These are phyloP conservation scores for Tylochromis polylepis DNA, from an alignment of 2,113 vertebrate genomes.

Conservation along the genomic window DNA sequence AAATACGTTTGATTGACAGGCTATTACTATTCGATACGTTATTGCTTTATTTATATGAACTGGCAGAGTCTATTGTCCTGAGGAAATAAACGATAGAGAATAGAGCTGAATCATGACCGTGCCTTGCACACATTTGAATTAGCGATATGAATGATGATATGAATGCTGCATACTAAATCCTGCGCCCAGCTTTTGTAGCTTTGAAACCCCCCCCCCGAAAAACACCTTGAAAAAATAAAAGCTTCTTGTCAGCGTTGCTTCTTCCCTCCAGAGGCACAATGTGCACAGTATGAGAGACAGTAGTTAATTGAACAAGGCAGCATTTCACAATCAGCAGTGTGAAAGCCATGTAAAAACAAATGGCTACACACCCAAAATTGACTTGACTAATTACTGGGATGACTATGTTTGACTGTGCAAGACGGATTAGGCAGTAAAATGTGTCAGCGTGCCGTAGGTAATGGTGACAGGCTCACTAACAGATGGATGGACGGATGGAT, in stretches of 20 bases:
- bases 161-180: not conserved
- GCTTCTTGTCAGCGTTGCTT: not conserved
- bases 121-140: not conserved
- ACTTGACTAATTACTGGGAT: constrained; percentile 41
- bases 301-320: constrained; percentile 45
- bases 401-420: not conserved
- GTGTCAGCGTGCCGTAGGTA: constrained; percentile 12
- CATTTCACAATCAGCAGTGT: constrained; percentile 18
- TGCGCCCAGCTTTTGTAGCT: not conserved
- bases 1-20: not conserved
- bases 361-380: constrained; percentile 34
- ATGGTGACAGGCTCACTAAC: constrained; percentile 12
- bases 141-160: not conserved
- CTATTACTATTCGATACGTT: not conserved
- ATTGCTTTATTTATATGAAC: not conserved
- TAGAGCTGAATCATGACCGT: not conserved
- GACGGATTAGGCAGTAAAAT: constrained; percentile 24
- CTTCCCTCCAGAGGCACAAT: not conserved
- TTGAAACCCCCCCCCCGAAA: too few relatives aligned
- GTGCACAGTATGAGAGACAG: not conserved
- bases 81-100: not conserved
- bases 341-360: constrained; percentile 39
- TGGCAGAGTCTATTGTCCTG: not conserved
- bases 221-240: not conserved
- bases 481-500: constrained; percentile 14